Percentiles rank a stretch among this genome's conserved stretches.
Conservation (phyloP, 2,888 invertebrate species). For the Drosophila subsilvestris region DNA sequence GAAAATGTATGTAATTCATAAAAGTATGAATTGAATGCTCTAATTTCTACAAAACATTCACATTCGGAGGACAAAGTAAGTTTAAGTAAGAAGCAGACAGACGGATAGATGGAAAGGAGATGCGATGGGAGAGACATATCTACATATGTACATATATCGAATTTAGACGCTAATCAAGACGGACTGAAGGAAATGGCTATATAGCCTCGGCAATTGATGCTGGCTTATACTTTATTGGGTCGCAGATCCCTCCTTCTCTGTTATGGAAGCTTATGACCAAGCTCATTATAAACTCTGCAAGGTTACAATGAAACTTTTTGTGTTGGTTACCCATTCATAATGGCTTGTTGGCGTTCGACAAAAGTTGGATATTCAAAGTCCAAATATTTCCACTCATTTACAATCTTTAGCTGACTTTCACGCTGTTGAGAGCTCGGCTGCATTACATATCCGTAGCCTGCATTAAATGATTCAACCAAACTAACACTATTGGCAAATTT, state of each 20-base stretch:
- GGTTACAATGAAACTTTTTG: conserved; percentile 15
- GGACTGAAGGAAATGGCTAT: neutral
- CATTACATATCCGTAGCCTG: neutral
- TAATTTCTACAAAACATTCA: too few species aligned
- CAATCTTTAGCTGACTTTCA: conserved; percentile 79
- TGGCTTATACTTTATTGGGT: neutral
- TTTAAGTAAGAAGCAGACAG: too few species aligned
- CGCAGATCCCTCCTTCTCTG: neutral
- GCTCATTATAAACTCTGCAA: neutral
- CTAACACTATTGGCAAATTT: neutral
- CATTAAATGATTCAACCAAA: neutral
- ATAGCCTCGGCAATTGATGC: neutral
- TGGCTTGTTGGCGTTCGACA: conserved; percentile 86
- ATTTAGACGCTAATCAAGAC: neutral
- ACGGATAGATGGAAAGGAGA: too few species aligned
- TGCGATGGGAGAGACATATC: too few species aligned
- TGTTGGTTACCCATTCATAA: conserved; percentile 85
- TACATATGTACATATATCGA: too few species aligned
- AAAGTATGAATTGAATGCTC: too few species aligned
- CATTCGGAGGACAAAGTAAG: too few species aligned
- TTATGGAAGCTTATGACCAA: neutral
- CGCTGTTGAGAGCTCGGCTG: conserved; percentile 5
- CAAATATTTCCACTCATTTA: conserved; percentile 90
- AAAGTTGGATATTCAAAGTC: conserved; percentile 89
- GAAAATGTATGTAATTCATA: neutral